Conservation (phyloP, 1,140 invertebrate genomes). For the Drosophila sproati region DNA sequence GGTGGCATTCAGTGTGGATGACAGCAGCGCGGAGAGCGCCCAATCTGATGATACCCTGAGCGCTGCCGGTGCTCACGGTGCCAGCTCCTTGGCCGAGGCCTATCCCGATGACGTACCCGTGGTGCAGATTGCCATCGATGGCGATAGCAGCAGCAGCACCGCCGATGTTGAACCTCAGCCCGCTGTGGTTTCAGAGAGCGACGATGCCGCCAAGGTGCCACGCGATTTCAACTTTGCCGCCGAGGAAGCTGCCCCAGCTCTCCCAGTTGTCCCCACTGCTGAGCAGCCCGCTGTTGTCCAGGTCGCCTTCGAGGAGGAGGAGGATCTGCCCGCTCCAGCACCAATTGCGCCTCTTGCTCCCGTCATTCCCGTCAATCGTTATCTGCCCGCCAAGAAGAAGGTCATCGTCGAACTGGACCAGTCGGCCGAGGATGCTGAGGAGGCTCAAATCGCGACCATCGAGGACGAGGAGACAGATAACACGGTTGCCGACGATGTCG, state of each 20-base stretch:
- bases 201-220: conserved; percentile 77
- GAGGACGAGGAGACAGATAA: conserved; percentile 70
- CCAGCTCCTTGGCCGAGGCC: conserved; percentile 79
- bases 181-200: conserved; percentile 38
- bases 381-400: conserved; percentile 83
- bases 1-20: conserved; percentile 43
- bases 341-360: conserved; percentile 63
- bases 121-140: conserved; percentile 59
- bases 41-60: conserved; percentile 65
- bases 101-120: conserved; percentile 73
- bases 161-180: conserved; percentile 41
- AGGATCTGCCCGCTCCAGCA: conserved; percentile 65
- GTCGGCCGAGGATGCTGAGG: conserved; percentile 83
- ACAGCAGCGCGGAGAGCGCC: conserved; percentile 50
- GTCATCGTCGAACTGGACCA: conserved; percentile 80
- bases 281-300: conserved; percentile 42
- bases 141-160: conserved; percentile 37
- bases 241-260: conserved; percentile 41
- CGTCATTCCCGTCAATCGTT: conserved; percentile 72
- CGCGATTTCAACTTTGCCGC: conserved; percentile 72
- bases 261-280: not conserved
- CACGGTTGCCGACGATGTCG: conserved; percentile 60
- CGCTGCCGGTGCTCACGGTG: conserved; percentile 68
- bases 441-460: conserved; percentile 68
- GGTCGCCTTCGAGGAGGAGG: conserved; percentile 57